These are phyloP conservation scores for Alviniconcha strummeri DNA, from an alignment of 2,888 invertebrate species.

Conservation along the genomic window DNA sequence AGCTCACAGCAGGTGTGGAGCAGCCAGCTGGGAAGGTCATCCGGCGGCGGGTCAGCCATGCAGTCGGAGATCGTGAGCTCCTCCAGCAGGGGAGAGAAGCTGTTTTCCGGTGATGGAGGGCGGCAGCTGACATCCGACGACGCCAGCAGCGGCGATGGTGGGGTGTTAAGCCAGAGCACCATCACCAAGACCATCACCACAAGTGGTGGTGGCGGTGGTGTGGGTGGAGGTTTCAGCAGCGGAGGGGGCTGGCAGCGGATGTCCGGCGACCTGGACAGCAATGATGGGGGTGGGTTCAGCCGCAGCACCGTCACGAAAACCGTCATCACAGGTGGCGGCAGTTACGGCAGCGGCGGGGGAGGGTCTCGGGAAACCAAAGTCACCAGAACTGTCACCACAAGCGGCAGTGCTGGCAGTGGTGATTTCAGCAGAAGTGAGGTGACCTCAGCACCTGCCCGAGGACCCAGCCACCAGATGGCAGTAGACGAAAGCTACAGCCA, in stretches of 20 bases:
- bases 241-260: background rate
- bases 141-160: background rate
- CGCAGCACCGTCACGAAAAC: constrained; percentile 18
- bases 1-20: background rate
- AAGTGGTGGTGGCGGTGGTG: background rate
- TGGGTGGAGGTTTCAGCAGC: background rate
- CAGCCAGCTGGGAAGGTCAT: background rate
- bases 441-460: too few relatives aligned
- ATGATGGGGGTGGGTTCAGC: background rate
- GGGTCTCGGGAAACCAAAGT: constrained; percentile 1
- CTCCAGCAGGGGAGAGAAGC: background rate
- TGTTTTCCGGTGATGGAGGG: background rate
- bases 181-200: constrained; percentile 14
- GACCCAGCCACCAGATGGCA: too few relatives aligned
- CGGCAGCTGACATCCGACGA: background rate
- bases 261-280: background rate
- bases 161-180: background rate
- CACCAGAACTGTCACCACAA: constrained; percentile 14
- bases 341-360: background rate
- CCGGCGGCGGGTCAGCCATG: background rate
- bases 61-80: constrained; percentile 6
- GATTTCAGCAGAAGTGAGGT: too few relatives aligned
- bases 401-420: background rate
- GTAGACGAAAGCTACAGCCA: too few relatives aligned
- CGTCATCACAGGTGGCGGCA: background rate